These are phyloP conservation scores for Apeira syringaria DNA, from an alignment of 2,888 invertebrate species.

Conservation along the genomic window DNA sequence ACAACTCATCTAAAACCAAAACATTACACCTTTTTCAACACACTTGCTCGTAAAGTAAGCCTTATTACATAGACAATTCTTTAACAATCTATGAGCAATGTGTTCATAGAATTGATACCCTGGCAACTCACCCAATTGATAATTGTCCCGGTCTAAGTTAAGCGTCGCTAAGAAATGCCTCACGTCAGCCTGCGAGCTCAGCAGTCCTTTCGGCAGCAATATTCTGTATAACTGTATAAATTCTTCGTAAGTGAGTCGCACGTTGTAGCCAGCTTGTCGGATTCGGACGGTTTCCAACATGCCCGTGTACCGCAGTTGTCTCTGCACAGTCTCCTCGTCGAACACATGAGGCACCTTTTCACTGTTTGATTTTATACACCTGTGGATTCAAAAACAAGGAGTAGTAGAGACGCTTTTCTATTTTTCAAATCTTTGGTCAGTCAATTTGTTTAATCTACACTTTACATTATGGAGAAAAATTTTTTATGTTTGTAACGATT, in stretches of 20 bases:
- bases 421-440: too few species aligned
- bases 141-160: slow-evolving; percentile 94
- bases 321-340: slow-evolving; percentile 95
- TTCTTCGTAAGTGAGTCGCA: slow-evolving; percentile 95
- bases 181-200: slow-evolving; percentile 94
- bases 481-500: too few species aligned
- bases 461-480: too few species aligned
- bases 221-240: slow-evolving; percentile 97
- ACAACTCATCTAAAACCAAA: too few species aligned
- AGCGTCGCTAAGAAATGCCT: slow-evolving; percentile 92
- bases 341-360: slow-evolving; percentile 96
- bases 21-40: too few species aligned
- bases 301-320: slow-evolving; percentile 95
- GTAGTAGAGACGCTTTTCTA: too few species aligned
- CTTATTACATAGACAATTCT: too few species aligned
- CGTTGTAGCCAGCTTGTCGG: slow-evolving; percentile 97
- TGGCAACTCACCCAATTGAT: slow-evolving; percentile 87
- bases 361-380: slow-evolving; percentile 98
- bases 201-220: slow-evolving; percentile 92
- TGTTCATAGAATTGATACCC: too few species aligned
- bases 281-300: slow-evolving; percentile 98
- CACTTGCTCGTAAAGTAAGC: too few species aligned
- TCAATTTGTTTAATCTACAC: too few species aligned
- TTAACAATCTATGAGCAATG: too few species aligned
- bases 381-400: too few species aligned